phyloP scores from a whole-genome alignment of 2,113 vertebrate species.

The Mus musculus region DNA sequence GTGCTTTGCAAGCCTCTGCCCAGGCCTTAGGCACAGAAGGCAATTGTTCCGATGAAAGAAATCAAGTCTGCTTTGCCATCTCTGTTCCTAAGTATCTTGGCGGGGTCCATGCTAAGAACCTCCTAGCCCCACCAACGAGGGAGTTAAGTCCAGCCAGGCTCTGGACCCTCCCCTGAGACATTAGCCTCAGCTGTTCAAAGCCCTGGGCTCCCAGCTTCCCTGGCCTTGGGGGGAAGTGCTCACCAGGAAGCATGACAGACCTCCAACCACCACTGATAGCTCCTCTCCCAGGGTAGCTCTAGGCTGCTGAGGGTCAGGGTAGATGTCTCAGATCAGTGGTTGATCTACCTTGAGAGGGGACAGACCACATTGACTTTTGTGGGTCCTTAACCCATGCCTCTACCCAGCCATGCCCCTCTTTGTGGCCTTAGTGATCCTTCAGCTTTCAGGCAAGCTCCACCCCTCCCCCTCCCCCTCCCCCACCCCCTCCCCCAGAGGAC shows the following conservation, averaged over 20 bases:
- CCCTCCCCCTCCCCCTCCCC: too few species aligned
- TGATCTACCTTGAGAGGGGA: accelerated
- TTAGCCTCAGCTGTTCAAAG: not conserved
- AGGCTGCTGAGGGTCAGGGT: accelerated
- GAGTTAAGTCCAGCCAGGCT: not conserved
- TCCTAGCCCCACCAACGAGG: not conserved
- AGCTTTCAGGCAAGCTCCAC: not conserved
- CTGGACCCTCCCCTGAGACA: accelerated
- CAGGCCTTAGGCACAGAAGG: accelerated
- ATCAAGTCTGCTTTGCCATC: not conserved
- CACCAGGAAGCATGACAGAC: accelerated
- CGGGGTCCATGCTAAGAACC: not conserved
- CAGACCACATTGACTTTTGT: not conserved
- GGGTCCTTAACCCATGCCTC: not conserved
- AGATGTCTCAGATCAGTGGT: accelerated
- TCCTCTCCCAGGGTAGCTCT: not conserved
- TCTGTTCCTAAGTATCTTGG: not conserved
- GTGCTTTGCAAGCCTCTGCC: accelerated
- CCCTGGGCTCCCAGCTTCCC: accelerated
- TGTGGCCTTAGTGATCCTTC: accelerated
- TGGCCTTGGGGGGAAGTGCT: accelerated
- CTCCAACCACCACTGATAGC: not conserved
- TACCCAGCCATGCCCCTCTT: accelerated
- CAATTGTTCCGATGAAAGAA: not conserved
- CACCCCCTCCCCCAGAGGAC: not conserved